Percentiles rank a stretch among this genome's conserved stretches.
Conservation (phyloP, 2,888 invertebrate genomes). For the Eilema sororculum region DNA sequence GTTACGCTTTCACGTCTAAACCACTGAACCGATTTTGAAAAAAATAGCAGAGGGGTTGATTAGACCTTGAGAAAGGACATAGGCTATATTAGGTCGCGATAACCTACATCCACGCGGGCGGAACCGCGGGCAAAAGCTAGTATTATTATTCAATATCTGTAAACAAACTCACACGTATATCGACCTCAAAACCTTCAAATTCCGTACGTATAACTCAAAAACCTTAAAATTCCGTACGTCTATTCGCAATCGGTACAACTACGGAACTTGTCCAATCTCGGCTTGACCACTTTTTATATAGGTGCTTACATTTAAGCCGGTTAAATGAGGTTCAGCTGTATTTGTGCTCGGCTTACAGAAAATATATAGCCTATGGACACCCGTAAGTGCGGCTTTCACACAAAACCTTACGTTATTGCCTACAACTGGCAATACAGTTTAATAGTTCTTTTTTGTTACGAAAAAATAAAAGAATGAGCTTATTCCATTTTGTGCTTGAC, state of each 20-base stretch:
- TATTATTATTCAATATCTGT: no score
- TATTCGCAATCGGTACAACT: constrained; percentile 4
- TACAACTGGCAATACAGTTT: constrained; percentile 6
- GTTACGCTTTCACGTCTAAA: no score
- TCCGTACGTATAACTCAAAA: background rate
- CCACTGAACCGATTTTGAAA: no score
- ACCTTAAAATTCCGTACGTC: background rate
- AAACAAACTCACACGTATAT: no score
- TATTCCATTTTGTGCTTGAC: constrained; percentile 3
- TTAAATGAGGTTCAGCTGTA: constrained; percentile 50
- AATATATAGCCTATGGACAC: constrained; percentile 37
- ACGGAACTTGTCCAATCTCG: constrained; percentile 16
- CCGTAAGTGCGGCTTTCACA: constrained; percentile 6
- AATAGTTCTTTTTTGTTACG: constrained; percentile 11
- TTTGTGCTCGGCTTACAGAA: constrained; percentile 45
- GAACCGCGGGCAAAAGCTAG: no score
- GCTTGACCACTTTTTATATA: constrained; percentile 26
- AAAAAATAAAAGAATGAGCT: constrained; percentile 7
- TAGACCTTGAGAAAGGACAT: no score
- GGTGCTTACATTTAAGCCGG: constrained; percentile 37
- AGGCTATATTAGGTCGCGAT: no score
- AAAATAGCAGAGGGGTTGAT: no score
- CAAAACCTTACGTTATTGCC: constrained; percentile 18
- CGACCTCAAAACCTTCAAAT: no score
- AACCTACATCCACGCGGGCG: no score